phyloP scores from a whole-genome alignment of 2,113 vertebrate species.

The Pomatostomus ruficeps region DNA sequence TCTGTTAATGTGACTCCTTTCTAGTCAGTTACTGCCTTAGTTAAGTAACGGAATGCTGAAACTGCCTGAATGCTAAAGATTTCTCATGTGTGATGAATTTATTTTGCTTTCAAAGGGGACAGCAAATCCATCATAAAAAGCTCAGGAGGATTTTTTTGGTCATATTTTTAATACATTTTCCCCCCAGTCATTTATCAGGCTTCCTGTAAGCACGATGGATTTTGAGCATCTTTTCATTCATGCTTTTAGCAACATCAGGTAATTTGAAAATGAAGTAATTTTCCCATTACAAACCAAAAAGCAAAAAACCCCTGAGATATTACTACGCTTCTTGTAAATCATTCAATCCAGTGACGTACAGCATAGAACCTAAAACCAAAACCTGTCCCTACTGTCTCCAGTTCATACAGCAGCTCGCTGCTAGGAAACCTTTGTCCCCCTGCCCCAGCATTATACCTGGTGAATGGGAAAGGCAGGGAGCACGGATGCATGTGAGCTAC shows the following conservation, averaged over 20 bases:
- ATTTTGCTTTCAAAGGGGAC: conserved; percentile 10
- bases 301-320: background rate
- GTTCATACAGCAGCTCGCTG: background rate
- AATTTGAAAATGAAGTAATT: background rate
- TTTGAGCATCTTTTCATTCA: background rate
- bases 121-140: conserved; percentile 18
- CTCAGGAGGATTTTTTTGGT: background rate
- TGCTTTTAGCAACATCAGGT: background rate
- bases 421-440: background rate
- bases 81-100: conserved; percentile 21
- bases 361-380: background rate
- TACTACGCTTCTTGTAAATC: background rate
- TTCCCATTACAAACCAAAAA: background rate
- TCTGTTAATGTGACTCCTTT: background rate
- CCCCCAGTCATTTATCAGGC: background rate
- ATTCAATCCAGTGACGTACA: background rate
- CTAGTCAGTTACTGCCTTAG: background rate
- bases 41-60: background rate
- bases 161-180: conserved; percentile 14
- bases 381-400: background rate
- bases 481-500: background rate
- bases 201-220: background rate
- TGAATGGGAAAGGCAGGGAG: background rate
- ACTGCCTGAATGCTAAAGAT: background rate
- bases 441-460: background rate